Base-by-base conservation (phyloP, 2,797 vertebrate species). In the Vultur gryphus region DNA sequence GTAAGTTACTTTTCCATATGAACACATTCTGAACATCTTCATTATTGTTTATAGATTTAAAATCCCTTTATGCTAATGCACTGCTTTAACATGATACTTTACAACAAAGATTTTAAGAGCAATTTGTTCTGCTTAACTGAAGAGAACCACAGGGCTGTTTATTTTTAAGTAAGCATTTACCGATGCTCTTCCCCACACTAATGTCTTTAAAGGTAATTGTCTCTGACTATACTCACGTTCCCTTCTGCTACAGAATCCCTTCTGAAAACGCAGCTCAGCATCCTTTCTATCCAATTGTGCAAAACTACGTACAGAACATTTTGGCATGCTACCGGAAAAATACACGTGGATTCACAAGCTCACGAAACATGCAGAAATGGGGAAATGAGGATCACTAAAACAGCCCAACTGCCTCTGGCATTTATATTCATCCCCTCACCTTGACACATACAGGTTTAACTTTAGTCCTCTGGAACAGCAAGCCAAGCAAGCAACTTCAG, bases 221-320 rank as follows among this genome's bases (percentile, higher is more conserved):
- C 66, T 84, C 84, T 84, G 75, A 61, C 75, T 54, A 31, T 16
- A 52, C 10, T 79, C n/a, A 70, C 54, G 39, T 46, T 89, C 20
- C 33, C 18, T 65, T 83, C 54, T 75, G 61, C 23, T 26, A 80
- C 25, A 67, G 48, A 87, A 69, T 18, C 29, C 37, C 33, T 92
- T 79, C 71, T 84, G 84, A 54, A 95, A 95, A 95, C 9, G 41
- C 24, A 86, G 37, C 93, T 84, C 78, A 43, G 78, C 46, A 89
- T 52, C 11, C 3, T 64, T 84, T 84, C 66, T 39, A 39, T 65
- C 48, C 72, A 81, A 37, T 7, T 66, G 51, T 46, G 84, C 58
- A 31, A 48, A 90, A 62, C 21, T 24, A 54, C 0, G 0, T 21
- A 81, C 72, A 62, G 41, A 84, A 78, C 0, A 0, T 28, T 72